Conservation (phyloP, 2,797 vertebrate genomes). For the Percopsis omiscomaycus region DNA sequence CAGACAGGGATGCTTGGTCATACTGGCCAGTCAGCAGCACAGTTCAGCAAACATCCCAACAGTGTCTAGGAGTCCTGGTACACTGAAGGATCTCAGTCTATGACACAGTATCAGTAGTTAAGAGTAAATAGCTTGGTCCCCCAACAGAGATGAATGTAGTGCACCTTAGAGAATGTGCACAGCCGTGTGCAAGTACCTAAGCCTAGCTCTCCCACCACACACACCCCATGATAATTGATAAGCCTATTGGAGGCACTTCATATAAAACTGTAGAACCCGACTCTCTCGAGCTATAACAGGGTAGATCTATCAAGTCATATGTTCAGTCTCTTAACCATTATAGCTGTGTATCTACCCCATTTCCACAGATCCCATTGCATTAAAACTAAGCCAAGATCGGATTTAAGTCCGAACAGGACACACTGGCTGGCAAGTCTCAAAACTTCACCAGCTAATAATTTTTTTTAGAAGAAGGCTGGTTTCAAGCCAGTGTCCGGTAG, state of each 20-base stretch:
- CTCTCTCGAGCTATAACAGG: slow-evolving; percentile 66
- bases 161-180: slow-evolving; percentile 56
- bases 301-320: slow-evolving; percentile 16
- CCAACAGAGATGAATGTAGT: slow-evolving; percentile 63
- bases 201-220: slow-evolving; percentile 51
- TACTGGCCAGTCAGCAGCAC: slow-evolving; percentile 76
- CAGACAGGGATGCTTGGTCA: slow-evolving; percentile 67
- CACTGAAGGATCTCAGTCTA: slow-evolving; percentile 67
- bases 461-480: slow-evolving; percentile 1
- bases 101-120: slow-evolving; percentile 82
- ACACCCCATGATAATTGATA: slow-evolving; percentile 26
- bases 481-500: background rate
- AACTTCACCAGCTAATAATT: slow-evolving; percentile 18
- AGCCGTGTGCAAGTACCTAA: slow-evolving; percentile 67
- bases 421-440: slow-evolving; percentile 14
- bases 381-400: slow-evolving; percentile 16
- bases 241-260: slow-evolving; percentile 71
- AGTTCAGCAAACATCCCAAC: slow-evolving; percentile 54
- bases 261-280: slow-evolving; percentile 70
- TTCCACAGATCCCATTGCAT: slow-evolving; percentile 24
- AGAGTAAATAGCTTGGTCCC: slow-evolving; percentile 71
- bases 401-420: slow-evolving; percentile 5
- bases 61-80: slow-evolving; percentile 65
- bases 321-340: slow-evolving; percentile 45
- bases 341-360: slow-evolving; percentile 24